A percentile compares a stretch with the other conserved stretches of the same genome.
These are phyloP conservation scores for Phaethon lepturus DNA, from an alignment of 2,113 vertebrate genomes.

Conservation along the genomic window DNA sequence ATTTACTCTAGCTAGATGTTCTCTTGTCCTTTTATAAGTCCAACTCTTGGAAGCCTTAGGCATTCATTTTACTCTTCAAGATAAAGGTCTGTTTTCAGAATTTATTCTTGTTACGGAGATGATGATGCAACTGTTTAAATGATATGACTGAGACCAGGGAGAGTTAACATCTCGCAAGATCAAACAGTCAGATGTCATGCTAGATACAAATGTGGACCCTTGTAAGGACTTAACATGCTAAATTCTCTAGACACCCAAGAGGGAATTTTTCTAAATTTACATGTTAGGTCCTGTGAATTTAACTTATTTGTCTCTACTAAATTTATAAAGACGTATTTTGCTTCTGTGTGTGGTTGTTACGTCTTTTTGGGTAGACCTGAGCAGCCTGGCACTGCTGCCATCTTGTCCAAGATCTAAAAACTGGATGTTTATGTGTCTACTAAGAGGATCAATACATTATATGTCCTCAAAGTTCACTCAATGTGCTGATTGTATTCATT, in stretches of 20 bases:
- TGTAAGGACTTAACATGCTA: background rate
- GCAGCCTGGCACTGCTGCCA: background rate
- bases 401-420: background rate
- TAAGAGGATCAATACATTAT: background rate
- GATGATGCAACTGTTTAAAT: background rate
- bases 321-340: background rate
- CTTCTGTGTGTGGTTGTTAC: background rate
- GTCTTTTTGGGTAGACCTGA: background rate
- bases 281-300: background rate
- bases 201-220: background rate
- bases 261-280: background rate
- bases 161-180: background rate
- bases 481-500: background rate
- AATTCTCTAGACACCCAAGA: background rate
- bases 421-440: background rate
- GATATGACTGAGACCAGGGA: background rate
- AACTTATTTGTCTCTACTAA: background rate
- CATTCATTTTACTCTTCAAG: background rate
- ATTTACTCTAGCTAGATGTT: background rate
- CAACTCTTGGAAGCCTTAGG: background rate
- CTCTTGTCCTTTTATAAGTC: constrained; percentile 9
- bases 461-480: background rate
- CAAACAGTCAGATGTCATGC: background rate
- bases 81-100: background rate
- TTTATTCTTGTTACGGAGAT: background rate